Conservation (phyloP, 2,888 invertebrate species). For the Camponotus fellah region DNA sequence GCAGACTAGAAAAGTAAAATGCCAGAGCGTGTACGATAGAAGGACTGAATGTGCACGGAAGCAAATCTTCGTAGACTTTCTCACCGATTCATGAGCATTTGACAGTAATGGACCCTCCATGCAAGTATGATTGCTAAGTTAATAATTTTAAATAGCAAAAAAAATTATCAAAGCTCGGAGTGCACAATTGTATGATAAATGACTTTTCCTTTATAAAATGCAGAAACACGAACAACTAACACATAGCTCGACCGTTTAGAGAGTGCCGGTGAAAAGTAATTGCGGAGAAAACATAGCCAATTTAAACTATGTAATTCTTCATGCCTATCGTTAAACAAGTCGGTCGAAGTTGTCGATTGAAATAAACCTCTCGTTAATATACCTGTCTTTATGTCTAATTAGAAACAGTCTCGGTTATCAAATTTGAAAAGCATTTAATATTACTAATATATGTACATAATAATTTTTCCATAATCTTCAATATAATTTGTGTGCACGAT, state of each 20-base stretch:
- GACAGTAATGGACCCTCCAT: conserved; percentile 16
- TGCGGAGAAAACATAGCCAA: conserved; percentile 53
- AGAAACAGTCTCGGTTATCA: background rate
- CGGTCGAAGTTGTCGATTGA: conserved; percentile 52
- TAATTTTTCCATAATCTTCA: background rate
- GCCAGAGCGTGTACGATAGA: conserved; percentile 76
- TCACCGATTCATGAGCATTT: conserved; percentile 70
- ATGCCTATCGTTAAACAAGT: conserved; percentile 52
- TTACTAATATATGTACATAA: background rate
- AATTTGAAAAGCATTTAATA: conserved; percentile 8
- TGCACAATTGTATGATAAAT: conserved; percentile 14
- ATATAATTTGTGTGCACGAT: background rate
- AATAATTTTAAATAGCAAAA: conserved; percentile 6
- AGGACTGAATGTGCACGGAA: conserved; percentile 85
- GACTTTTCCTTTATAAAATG: conserved; percentile 21
- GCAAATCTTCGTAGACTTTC: conserved; percentile 84
- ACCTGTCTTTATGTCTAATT: conserved; percentile 14
- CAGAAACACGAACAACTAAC: conserved; percentile 8
- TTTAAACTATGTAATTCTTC: conserved; percentile 47
- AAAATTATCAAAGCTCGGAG: conserved; percentile 4
- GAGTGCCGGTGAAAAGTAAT: conserved; percentile 60
- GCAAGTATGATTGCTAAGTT: conserved; percentile 24
- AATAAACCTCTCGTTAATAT: conserved; percentile 32
- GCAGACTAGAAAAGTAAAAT: conserved; percentile 84
- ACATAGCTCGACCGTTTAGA: conserved; percentile 34